Evolutionary conservation across 2,888 invertebrate genomes (phyloP), one percentile per base, ranked within the genome.

Genomic region (Fabriciana adippe): DNA sequence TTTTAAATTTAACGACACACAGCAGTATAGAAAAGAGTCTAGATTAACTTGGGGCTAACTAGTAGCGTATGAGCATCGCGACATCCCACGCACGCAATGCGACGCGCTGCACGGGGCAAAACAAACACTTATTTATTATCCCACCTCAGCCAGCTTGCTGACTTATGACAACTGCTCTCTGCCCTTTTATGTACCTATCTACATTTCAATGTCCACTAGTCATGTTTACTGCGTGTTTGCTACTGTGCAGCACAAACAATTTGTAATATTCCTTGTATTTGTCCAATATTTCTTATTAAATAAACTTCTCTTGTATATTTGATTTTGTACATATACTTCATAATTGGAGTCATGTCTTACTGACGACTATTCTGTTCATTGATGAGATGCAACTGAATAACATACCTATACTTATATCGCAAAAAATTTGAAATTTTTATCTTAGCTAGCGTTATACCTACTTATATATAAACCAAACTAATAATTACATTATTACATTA

Each of bases 151-250:
- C 81, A 79, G 77, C 80, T 76, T 76, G 74, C 76, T 84, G 84
- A 85, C 82, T 84, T 85, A 84, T 80, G 81, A 81, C 80, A 78
- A 81, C 79, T 74, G 73, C 74, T 72, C 76, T 69, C 76, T 73
- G 75, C 76, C 81, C 79, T 79, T 81, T 78, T 80, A 78, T 74
- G 75, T 76, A 73, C 74, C 75, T 75, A 73, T 76, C 75, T 72
- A 73, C 73, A 75, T 73, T 73, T 74, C 76, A 74, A 74, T 75
- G 75, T 72, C 72, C 73, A 53, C 67, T 70, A 64, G 61, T 70
- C 68, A 55, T 55, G 60, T 66, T 67, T 66, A 67, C 63, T 68
- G n/a, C 60, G 41, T 21, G 18, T 57, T 66, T 47, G 71, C 74
- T 69, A 72, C 70, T 67, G 68, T 67, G 67, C 50, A 60, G 21